Conservation (phyloP, 2,797 vertebrate species). For the Phoxinus dragarum region DNA sequence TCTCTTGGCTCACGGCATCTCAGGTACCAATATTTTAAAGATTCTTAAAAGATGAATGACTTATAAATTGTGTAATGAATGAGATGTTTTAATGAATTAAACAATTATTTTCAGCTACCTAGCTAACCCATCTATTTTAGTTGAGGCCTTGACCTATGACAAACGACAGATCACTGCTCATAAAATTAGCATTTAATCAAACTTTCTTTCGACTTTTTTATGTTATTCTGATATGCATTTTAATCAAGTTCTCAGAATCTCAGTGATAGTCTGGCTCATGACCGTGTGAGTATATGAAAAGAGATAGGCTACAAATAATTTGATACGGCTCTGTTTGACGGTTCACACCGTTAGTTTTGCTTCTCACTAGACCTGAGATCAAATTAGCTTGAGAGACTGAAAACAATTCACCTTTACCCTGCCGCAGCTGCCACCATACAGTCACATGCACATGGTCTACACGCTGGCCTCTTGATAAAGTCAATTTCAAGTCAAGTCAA, state of each 20-base stretch:
- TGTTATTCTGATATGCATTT: not conserved
- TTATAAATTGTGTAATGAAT: not conserved
- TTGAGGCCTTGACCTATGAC: not conserved
- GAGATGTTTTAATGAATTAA: not conserved
- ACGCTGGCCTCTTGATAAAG: not conserved
- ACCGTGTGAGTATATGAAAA: not conserved
- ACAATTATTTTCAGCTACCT: not conserved
- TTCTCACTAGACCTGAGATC: conserved; percentile 7
- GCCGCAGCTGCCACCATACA: not conserved
- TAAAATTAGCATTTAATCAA: not conserved
- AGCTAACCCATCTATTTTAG: not conserved
- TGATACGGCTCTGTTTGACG: not conserved
- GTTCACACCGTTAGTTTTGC: not conserved
- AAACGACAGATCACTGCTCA: not conserved
- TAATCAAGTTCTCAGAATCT: not conserved
- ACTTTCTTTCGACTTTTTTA: not conserved
- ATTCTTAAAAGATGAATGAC: not conserved
- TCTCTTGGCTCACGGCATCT: too few relatives aligned
- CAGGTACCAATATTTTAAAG: not conserved
- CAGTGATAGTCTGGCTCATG: not conserved
- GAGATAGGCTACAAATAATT: not conserved
- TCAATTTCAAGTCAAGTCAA: not conserved
- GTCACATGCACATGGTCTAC: not conserved
- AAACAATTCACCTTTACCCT: conserved; percentile 17
- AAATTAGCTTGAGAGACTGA: not conserved